phyloP scores from a whole-genome alignment of 1,140 invertebrate genomes.

The Chlorops oryzae region DNA sequence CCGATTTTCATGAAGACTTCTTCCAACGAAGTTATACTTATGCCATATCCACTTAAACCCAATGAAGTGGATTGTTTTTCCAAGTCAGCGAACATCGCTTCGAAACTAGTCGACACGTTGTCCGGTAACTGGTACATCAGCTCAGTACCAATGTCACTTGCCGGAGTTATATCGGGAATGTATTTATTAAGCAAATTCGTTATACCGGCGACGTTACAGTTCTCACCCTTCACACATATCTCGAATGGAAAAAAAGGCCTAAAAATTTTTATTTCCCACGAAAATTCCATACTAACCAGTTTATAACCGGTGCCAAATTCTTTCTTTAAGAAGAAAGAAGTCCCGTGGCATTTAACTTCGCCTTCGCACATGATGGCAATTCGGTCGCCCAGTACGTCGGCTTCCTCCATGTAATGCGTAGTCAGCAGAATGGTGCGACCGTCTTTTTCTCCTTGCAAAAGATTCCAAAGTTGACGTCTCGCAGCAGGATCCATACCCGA shows the following conservation, averaged over 20 bases:
- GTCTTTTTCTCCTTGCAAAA: slow-evolving; percentile 55
- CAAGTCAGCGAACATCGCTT: slow-evolving; percentile 62
- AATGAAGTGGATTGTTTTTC: slow-evolving; percentile 60
- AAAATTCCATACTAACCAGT: too few species aligned
- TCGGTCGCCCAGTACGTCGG: slow-evolving; percentile 82
- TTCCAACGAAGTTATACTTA: slow-evolving; percentile 81
- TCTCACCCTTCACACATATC: slow-evolving; percentile 17
- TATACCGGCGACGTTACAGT: slow-evolving; percentile 53
- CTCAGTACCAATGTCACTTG: slow-evolving; percentile 43
- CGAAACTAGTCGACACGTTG: slow-evolving; percentile 51
- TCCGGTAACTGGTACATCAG: slow-evolving; percentile 55
- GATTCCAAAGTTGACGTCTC: slow-evolving; percentile 78
- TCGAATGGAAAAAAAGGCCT: too few species aligned
- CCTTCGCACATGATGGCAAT: slow-evolving; percentile 84
- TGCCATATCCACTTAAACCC: slow-evolving; percentile 58
- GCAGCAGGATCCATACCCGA: slow-evolving; percentile 90
- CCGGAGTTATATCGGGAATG: slow-evolving; percentile 51
- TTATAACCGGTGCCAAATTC: slow-evolving; percentile 65
- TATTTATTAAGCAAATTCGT: slow-evolving; percentile 53
- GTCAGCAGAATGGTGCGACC: slow-evolving; percentile 74
- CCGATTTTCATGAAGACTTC: slow-evolving; percentile 79
- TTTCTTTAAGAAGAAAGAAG: slow-evolving; percentile 70
- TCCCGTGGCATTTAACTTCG: slow-evolving; percentile 64
- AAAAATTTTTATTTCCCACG: too few species aligned
- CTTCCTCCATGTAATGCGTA: slow-evolving; percentile 96